Base-by-base conservation (phyloP, 2,888 invertebrate species). In the Caprella mutica region DNA sequence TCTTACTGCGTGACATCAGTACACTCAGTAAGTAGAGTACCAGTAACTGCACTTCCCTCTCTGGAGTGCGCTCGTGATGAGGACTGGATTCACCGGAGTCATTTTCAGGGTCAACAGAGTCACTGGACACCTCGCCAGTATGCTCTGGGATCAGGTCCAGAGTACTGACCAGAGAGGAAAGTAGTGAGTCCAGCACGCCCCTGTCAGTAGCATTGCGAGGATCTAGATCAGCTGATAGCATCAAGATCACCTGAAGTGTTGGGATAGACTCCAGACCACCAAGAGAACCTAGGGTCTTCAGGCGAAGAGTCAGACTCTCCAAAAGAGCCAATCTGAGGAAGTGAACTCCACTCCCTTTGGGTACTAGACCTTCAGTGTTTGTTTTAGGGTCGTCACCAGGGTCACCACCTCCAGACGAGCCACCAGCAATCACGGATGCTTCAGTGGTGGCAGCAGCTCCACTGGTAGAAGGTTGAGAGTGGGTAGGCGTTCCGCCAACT, bases 401-500 rank as follows among this genome's bases (percentile, higher is more conserved):
- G 12, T n/a, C 30, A 39, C 57, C 53, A 21, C 67, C 67, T 24
- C 76, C 72, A 1, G 88, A 86, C 68, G 91, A 91, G 75, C 91
- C 30, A 30, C 29, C 30, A 17, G 48, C 48, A 30, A 27, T 48
- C 48, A 48, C 30, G 8, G 48, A 27, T 12, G 29, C 48, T 30
- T 27, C 48, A 24, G 29, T 48, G 30, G 29, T 30, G 19, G 30
- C 48, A 21, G 48, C 30, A 23, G 48, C 48, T 30, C 29, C 30
- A 30, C 48, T 48, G 30, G 29, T 48, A 27, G 29, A 30, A 27
- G 29, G 29, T n/a, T n/a, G n/a, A n/a, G n/a, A n/a, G n/a, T n/a
- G n/a, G n/a, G n/a, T n/a, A n/a, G n/a, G n/a, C n/a, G n/a, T 92
- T 39, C 91, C 79, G 5, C 91, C 92, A n/a, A 91, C 91, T 9